Conservation (phyloP, 2,888 invertebrate species). For the Allacma fusca region DNA sequence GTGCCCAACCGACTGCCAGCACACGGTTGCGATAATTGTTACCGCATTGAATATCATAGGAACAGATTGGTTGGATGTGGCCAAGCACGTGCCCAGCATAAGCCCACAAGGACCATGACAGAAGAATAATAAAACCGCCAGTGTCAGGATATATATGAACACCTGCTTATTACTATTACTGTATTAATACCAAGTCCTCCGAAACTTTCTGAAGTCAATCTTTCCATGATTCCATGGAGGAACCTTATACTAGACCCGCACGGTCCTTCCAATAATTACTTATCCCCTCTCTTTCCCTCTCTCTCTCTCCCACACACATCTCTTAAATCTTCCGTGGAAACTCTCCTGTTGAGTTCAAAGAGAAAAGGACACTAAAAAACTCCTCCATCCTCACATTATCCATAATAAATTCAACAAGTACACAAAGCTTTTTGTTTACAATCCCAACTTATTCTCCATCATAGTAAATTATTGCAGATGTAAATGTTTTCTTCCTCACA, state of each 20-base stretch:
- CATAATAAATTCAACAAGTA: constrained; percentile 10
- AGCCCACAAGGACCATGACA: neutral
- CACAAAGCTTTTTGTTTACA: constrained; percentile 2
- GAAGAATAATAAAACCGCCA: neutral
- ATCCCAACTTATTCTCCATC: neutral
- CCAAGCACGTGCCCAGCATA: constrained; percentile 12
- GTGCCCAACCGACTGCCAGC: neutral
- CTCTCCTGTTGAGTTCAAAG: constrained; percentile 11
- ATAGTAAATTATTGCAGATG: neutral
- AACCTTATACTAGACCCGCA: neutral
- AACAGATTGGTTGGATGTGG: constrained; percentile 4
- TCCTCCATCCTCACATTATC: neutral
- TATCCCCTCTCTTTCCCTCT: neutral
- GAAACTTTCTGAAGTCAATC: neutral
- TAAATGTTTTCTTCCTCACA: neutral
- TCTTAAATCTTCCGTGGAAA: neutral
- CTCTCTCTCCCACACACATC: neutral
- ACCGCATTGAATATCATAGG: neutral
- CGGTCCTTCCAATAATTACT: neutral
- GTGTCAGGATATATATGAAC: neutral
- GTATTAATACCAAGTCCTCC: neutral
- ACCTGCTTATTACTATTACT: constrained; percentile 2
- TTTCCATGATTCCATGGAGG: neutral
- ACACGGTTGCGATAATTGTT: neutral
- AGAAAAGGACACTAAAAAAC: neutral